Evolutionary conservation across 2,888 invertebrate genomes (phyloP).

Genomic region (Drosophila nigritarsus): DNA sequence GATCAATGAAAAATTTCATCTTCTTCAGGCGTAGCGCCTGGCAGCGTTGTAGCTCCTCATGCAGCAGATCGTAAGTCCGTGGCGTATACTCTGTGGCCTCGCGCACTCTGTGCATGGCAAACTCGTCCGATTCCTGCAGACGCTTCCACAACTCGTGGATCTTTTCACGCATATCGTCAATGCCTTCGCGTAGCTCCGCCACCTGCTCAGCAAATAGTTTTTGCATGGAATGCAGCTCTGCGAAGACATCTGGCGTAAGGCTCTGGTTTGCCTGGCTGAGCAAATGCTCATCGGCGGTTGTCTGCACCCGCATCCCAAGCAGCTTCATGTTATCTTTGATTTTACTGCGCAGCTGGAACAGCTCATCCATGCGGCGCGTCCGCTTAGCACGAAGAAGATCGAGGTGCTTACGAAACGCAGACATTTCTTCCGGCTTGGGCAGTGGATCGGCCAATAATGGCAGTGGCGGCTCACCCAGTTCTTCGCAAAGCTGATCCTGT

Average conservation of each 20-base stretch:
- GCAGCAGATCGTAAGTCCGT: conserved; percentile 81
- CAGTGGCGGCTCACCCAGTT: conserved; percentile 78
- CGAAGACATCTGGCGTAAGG: conserved; percentile 34
- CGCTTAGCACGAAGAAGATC: conserved; percentile 88
- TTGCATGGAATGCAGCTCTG: no score
- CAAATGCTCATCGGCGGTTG: conserved; percentile 81
- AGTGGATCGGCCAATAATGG: conserved; percentile 85
- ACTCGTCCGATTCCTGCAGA: no score
- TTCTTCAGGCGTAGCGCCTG: conserved; percentile 91
- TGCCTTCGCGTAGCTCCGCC: no score
- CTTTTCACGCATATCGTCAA: no score
- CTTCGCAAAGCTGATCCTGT: conserved; percentile 83
- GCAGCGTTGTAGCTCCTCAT: conserved; percentile 90
- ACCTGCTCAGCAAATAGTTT: no score
- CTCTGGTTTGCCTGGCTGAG: conserved; percentile 78
- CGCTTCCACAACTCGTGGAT: no score
- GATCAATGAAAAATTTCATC: conserved; percentile 87
- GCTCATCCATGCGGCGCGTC: conserved; percentile 85
- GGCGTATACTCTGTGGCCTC: conserved; percentile 76
- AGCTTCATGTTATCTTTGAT: conserved; percentile 83
- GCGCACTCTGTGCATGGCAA: conserved; percentile 85
- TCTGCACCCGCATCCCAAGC: conserved; percentile 79
- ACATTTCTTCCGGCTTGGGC: conserved; percentile 88
- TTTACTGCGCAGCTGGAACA: conserved; percentile 82
- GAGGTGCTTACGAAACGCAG: conserved; percentile 87